Evolutionary conservation across 1,140 invertebrate species (phyloP).

Genomic region (Drosophila asahinai): DNA sequence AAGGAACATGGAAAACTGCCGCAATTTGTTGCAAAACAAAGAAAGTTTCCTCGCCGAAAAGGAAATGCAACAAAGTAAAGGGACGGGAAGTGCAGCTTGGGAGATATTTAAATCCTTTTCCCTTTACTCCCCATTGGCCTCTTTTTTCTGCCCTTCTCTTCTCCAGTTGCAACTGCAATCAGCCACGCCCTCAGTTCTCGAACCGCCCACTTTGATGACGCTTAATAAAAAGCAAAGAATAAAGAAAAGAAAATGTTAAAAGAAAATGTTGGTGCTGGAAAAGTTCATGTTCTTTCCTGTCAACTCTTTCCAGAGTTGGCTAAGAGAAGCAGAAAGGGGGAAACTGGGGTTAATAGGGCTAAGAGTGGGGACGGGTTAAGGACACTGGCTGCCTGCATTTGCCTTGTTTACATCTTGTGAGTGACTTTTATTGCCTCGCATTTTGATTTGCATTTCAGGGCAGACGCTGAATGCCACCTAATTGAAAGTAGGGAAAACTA

Average conservation of each 20-base stretch:
- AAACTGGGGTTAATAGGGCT: neutral
- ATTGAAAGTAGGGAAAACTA: neutral
- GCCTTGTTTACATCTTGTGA: constrained; percentile 50
- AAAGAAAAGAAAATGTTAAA: neutral
- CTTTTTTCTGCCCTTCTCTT: neutral
- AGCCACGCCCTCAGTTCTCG: constrained; percentile 19
- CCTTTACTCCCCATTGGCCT: neutral
- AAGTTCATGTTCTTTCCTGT: constrained; percentile 24
- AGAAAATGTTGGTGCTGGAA: constrained; percentile 3
- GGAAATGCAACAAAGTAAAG: constrained; percentile 57
- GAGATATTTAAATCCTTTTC: constrained; percentile 52
- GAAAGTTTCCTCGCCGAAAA: constrained; percentile 34
- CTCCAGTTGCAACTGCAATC: constrained; percentile 35
- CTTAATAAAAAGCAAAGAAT: constrained; percentile 16
- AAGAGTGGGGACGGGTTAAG: neutral
- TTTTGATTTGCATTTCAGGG: constrained; percentile 44
- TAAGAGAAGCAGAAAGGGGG: neutral
- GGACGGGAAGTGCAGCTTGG: constrained; percentile 17
- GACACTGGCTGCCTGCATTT: constrained; percentile 14
- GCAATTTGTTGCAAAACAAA: constrained; percentile 72
- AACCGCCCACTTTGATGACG: constrained; percentile 28
- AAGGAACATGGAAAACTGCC: constrained; percentile 42
- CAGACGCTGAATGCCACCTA: neutral
- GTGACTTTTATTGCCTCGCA: constrained; percentile 52
- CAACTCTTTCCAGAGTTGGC: constrained; percentile 11